Percentiles rank a stretch among this genome's conserved stretches.
phyloP scores from a whole-genome alignment of 2,888 invertebrate species.

The Ypsolopha sequella region DNA sequence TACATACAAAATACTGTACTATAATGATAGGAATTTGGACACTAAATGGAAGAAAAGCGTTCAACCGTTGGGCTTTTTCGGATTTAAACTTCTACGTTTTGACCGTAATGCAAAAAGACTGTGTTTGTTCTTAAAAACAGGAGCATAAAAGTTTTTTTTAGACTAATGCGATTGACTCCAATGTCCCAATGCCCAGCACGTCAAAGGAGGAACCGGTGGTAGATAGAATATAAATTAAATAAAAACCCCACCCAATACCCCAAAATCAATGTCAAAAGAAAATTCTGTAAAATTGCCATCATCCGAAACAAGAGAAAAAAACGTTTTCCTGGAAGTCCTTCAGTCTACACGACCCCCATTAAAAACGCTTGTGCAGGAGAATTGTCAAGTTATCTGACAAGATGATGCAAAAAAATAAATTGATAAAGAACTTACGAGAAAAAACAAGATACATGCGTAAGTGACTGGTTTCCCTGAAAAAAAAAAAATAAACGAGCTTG shows the following conservation, averaged over 20 bases:
- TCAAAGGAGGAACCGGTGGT: neutral
- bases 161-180: neutral
- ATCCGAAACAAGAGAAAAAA: neutral
- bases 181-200: neutral
- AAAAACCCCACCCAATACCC: neutral
- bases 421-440: neutral
- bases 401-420: neutral
- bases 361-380: neutral
- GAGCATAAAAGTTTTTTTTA: neutral
- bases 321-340: neutral
- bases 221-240: neutral
- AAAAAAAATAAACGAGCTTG: neutral
- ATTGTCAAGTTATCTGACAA: neutral
- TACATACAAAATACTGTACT: too few species aligned
- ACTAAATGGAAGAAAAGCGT: too few species aligned
- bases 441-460: neutral
- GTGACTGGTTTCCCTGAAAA: neutral
- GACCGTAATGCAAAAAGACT: neutral
- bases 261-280: too few species aligned
- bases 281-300: too few species aligned
- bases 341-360: neutral
- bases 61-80: too few species aligned
- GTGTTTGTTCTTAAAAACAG: neutral
- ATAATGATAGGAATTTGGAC: too few species aligned
- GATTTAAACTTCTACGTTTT: neutral